Conservation (phyloP, 2,888 invertebrate species). For the Onchidella celtica region DNA sequence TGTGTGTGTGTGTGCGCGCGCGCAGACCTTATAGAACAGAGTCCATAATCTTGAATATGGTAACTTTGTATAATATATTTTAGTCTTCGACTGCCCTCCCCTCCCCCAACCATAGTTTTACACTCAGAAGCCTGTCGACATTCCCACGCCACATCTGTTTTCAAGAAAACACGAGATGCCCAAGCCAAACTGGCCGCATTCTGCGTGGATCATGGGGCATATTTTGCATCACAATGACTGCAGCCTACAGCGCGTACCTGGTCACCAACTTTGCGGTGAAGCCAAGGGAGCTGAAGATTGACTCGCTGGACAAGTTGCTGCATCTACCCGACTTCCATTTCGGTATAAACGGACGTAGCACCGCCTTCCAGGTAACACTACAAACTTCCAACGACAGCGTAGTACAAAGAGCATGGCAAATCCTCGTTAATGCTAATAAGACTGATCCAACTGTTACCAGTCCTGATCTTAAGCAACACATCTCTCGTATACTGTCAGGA, state of each 20-base stretch:
- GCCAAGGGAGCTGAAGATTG: neutral
- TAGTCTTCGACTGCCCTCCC: too few relatives aligned
- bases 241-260: constrained; percentile 4
- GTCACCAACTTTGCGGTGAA: neutral
- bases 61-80: too few relatives aligned
- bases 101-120: too few relatives aligned
- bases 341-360: neutral
- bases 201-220: neutral
- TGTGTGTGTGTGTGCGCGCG: too few relatives aligned
- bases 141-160: neutral
- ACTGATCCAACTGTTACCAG: too few relatives aligned
- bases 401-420: too few relatives aligned
- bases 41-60: too few relatives aligned
- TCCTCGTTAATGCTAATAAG: too few relatives aligned
- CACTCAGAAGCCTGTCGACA: neutral
- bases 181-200: neutral
- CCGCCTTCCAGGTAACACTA: neutral
- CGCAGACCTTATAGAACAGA: too few relatives aligned
- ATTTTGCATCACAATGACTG: neutral
- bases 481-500: too few relatives aligned
- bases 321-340: neutral
- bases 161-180: neutral
- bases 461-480: too few relatives aligned
- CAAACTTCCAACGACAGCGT: too few relatives aligned
- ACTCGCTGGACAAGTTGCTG: neutral